phyloP scores from a whole-genome alignment of 2,888 invertebrate species.

The Leptothorax acervorum region DNA sequence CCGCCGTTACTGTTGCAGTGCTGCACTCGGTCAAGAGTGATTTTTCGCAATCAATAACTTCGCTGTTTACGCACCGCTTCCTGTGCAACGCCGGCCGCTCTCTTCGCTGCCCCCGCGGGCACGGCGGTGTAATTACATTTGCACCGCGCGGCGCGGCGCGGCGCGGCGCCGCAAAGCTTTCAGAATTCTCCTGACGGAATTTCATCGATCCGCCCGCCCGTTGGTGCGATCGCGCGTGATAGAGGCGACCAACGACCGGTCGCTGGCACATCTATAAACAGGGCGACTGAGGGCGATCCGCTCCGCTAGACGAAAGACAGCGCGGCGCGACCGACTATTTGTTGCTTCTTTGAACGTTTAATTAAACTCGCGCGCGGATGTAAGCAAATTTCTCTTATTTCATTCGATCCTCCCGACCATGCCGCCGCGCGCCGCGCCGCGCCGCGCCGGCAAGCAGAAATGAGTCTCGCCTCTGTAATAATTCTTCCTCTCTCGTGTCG shows the following conservation, averaged over 20 bases:
- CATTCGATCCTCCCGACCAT: conserved; percentile 8
- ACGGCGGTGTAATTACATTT: conserved; percentile 55
- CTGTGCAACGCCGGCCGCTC: conserved; percentile 46
- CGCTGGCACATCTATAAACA: conserved; percentile 4
- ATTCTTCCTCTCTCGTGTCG: conserved; percentile 20
- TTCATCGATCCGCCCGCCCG: conserved; percentile 36
- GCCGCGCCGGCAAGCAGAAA: neutral
- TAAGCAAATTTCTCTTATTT: conserved; percentile 40
- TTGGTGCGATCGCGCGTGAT: conserved; percentile 41
- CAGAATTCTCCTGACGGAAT: conserved; percentile 48
- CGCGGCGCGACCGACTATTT: conserved; percentile 28
- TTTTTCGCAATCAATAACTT: conserved; percentile 70
- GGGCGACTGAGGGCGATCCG: neutral
- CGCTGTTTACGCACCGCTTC: conserved; percentile 58
- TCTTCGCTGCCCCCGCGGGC: conserved; percentile 48
- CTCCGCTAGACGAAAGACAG: neutral
- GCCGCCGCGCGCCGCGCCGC: too few species aligned
- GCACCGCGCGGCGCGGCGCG: conserved; percentile 15
- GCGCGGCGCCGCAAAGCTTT: conserved; percentile 47
- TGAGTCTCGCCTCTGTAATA: neutral
- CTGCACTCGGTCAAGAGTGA: conserved; percentile 59
- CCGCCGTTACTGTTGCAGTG: conserved; percentile 30
- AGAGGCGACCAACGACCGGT: neutral
- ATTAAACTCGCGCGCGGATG: conserved; percentile 47
- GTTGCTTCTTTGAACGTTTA: conserved; percentile 53